These are phyloP conservation scores for Loris lydekkerianus DNA, from an alignment of 2,797 vertebrate species.

Conservation along the genomic window DNA sequence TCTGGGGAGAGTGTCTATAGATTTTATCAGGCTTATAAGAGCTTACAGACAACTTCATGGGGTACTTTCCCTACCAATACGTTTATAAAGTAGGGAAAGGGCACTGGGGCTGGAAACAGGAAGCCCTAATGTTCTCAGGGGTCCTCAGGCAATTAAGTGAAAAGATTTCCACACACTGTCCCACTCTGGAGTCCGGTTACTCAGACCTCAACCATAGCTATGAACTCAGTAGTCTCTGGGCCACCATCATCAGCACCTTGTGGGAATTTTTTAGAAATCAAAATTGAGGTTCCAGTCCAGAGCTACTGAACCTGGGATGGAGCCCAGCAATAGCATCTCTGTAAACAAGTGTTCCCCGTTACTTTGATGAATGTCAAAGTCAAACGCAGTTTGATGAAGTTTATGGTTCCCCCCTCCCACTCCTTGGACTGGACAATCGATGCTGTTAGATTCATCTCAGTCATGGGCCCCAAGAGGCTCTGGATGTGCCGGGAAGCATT, in stretches of 20 bases:
- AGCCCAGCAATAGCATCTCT: not conserved
- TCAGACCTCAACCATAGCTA: not conserved
- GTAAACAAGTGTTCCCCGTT: not conserved
- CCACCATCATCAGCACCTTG: not conserved
- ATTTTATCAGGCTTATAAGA: constrained; percentile 57
- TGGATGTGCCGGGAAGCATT: not conserved
- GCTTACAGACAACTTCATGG: constrained; percentile 39
- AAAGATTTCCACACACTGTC: constrained; percentile 7
- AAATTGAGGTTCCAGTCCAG: not conserved
- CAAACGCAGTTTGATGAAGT: not conserved
- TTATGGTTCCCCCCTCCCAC: not conserved
- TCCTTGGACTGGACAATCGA: not conserved
- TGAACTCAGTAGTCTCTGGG: not conserved
- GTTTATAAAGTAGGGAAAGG: constrained; percentile 39
- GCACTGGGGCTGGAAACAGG: not conserved
- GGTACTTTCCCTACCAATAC: constrained; percentile 49
- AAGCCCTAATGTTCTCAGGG: not conserved
- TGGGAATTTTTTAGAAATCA: constrained; percentile 27
- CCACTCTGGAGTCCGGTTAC: not conserved
- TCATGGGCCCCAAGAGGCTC: not conserved
- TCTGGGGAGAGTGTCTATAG: not conserved
- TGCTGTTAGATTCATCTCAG: not conserved
- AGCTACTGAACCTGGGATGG: not conserved
- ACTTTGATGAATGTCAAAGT: not conserved
- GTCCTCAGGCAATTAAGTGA: not conserved